Conservation (phyloP, 92 coral and sea anemone species). For the Actinernus sp. region DNA sequence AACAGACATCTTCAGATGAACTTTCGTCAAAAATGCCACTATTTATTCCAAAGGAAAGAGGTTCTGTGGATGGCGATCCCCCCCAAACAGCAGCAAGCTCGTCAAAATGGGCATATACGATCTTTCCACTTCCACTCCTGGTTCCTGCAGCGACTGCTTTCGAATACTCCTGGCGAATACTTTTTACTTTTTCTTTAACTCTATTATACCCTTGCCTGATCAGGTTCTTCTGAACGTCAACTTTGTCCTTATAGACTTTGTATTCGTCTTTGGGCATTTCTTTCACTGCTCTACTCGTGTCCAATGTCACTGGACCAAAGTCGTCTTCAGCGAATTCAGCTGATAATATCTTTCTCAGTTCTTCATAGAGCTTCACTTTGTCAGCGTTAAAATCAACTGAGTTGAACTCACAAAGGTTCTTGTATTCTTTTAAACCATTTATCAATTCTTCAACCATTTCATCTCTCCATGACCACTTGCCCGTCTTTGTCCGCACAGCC, state of each 20-base stretch:
- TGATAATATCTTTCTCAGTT: too few relatives aligned
- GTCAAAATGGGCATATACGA: constrained; percentile 53
- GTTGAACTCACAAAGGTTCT: constrained; percentile 22
- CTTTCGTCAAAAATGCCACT: constrained; percentile 42
- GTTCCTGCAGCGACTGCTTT: constrained; percentile 50
- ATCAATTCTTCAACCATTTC: background rate
- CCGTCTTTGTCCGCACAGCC: too few relatives aligned
- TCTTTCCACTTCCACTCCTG: constrained; percentile 60
- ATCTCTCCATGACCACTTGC: background rate
- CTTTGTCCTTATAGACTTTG: too few relatives aligned
- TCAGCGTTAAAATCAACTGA: constrained; percentile 32
- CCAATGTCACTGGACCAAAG: background rate
- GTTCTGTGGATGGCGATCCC: constrained; percentile 58
- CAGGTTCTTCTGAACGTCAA: constrained; percentile 16
- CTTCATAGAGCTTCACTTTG: constrained; percentile 38
- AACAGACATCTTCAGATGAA: too few relatives aligned
- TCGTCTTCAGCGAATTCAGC: too few relatives aligned
- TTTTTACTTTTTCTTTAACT: constrained; percentile 32
- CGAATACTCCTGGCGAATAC: constrained; percentile 43
- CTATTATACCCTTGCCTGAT: constrained; percentile 35
- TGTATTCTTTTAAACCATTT: background rate
- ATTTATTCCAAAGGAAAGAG: constrained; percentile 43
- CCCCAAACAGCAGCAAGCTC: constrained; percentile 44
- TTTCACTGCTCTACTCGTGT: background rate
- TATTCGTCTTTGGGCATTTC: background rate